Evolutionary conservation across 2,113 vertebrate species (phyloP).

Genomic region (Bufo bufo): DNA sequence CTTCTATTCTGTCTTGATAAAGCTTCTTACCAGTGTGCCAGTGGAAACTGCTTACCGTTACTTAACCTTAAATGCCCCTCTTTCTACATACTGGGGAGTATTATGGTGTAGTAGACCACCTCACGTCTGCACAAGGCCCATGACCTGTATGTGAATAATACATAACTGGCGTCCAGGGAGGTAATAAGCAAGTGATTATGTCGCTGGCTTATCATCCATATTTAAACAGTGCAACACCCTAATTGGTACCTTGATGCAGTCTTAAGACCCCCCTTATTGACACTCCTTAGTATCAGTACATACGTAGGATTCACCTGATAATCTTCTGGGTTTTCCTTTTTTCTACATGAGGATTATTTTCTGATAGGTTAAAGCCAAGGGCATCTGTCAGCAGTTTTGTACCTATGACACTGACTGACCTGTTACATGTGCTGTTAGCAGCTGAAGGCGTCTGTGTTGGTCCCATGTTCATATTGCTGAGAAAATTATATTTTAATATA

Average conservation of each 20-base stretch:
- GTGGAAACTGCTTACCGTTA: background rate
- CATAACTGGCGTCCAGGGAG: background rate
- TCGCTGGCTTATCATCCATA: conserved; percentile 32
- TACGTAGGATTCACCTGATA: background rate
- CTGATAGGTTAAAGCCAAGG: too few relatives aligned
- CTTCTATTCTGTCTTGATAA: background rate
- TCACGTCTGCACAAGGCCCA: background rate
- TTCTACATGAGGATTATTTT: too few relatives aligned
- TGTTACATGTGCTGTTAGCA: too few relatives aligned
- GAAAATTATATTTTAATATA: too few relatives aligned
- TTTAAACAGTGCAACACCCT: background rate
- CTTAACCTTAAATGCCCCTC: background rate
- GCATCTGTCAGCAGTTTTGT: too few relatives aligned
- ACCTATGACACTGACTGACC: too few relatives aligned
- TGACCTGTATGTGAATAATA: background rate
- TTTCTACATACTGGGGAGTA: background rate
- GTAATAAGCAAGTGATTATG: conserved; percentile 33
- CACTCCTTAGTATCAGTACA: background rate
- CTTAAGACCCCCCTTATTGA: background rate
- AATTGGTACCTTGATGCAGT: background rate
- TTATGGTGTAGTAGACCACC: background rate
- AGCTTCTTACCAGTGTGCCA: conserved; percentile 10
- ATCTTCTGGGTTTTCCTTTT: background rate
- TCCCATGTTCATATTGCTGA: too few relatives aligned
- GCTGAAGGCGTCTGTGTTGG: too few relatives aligned